Percentiles rank a stretch among this genome's conserved stretches.
phyloP scores from a whole-genome alignment of 1,140 invertebrate genomes.

The Danaus melanippus region DNA sequence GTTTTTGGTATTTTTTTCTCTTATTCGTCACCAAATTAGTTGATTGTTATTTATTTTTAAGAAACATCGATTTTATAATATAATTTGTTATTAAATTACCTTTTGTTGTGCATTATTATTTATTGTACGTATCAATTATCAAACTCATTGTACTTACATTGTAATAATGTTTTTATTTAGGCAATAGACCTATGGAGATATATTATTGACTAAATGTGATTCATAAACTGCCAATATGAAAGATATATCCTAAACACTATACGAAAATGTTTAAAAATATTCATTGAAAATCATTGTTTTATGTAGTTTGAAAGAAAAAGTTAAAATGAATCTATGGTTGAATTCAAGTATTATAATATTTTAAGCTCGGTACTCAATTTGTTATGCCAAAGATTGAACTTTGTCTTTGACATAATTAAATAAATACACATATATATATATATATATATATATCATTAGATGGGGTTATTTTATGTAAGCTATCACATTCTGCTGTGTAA shows the following conservation, averaged over 20 bases:
- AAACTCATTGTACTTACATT: too few relatives aligned
- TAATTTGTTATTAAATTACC: constrained; percentile 5
- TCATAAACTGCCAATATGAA: not conserved
- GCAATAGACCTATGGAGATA: too few relatives aligned
- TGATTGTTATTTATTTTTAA: constrained; percentile 38
- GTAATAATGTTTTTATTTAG: too few relatives aligned
- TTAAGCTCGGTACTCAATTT: too few relatives aligned
- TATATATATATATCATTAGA: constrained; percentile 18
- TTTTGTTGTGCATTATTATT: not conserved
- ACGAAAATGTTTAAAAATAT: too few relatives aligned
- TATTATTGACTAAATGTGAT: too few relatives aligned
- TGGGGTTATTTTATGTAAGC: constrained; percentile 13
- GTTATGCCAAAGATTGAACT: constrained; percentile 45
- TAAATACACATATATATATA: too few relatives aligned
- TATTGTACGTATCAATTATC: too few relatives aligned
- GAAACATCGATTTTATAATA: constrained; percentile 6
- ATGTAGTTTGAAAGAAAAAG: too few relatives aligned
- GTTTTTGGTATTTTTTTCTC: not conserved
- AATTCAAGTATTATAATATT: too few relatives aligned
- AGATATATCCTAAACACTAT: not conserved
- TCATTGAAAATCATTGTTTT: too few relatives aligned
- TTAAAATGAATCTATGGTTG: too few relatives aligned
- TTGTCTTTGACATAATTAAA: constrained; percentile 33
- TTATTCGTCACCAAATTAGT: constrained; percentile 8
- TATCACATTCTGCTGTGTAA: constrained; percentile 23